Evolutionary conservation across 2,888 invertebrate genomes (phyloP), one percentile per base, ranked within the genome.

Genomic region (Bugulina stolonifera): DNA sequence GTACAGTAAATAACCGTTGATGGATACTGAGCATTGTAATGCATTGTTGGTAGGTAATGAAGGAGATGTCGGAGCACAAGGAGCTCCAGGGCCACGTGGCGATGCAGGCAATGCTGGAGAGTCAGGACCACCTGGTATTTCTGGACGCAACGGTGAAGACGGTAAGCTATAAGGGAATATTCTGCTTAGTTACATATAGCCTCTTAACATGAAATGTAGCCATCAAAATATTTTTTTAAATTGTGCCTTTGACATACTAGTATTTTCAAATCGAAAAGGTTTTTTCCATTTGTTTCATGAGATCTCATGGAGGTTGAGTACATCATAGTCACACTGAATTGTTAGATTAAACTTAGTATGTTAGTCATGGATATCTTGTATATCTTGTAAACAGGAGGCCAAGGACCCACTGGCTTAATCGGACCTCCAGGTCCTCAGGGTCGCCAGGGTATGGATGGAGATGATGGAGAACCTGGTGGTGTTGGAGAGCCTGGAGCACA

Each of bases 51-150:
- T 32, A 64, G 64, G 64, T 25, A 32, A 25, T 3, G 64, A 64
- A 34, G 64, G 64, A 23, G 70, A 27, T 27, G 72, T 35, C 1
- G 35, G 34, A 55, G 72, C 34, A 25, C 3, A 34, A n/a, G 70
- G 70, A 14, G 73, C 71, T 22, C 55, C 72, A n/a, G 72, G 73
- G 34, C 23, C 35, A 10, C 54, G 64, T 54, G 69, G 52, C 23
- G 57, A 25, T 2, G 70, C 43, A 23, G 72, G 55, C 5, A 25
- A 69, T n/a, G 69, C 58, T 3, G 69, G 72, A 32, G 55, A 69
- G 1, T 55, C 71, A 52, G 71, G 73, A 73, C 25, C 22, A 23
- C 52, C n/a, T 5, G 70, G 54, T 14, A 22, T 27, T 2, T 43
- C 70, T 27, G 52, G 70, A 52, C 18, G 52, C 10, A 54, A 70